Evolutionary conservation across 2,888 invertebrate genomes (phyloP).

Genomic region (Megaustenia siamemsis): DNA sequence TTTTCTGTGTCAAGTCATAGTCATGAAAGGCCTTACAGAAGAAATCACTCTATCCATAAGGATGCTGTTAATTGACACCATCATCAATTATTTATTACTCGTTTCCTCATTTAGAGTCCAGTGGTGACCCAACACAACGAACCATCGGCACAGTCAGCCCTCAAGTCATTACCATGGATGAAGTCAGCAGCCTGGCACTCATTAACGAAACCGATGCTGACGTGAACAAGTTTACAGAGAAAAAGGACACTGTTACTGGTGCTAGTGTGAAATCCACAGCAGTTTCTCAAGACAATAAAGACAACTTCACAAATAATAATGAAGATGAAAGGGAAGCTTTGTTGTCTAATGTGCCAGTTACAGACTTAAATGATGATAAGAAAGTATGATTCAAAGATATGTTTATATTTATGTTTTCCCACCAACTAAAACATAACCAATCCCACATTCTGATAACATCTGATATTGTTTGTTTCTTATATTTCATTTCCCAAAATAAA

Average conservation of each 20-base stretch:
- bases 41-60: too few relatives aligned
- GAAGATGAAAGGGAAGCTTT: neutral
- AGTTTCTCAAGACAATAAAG: neutral
- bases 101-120: neutral
- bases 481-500: too few relatives aligned
- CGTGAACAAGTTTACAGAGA: neutral
- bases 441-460: too few relatives aligned
- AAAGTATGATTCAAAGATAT: neutral
- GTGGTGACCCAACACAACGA: neutral
- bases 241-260: neutral
- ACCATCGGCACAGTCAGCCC: neutral
- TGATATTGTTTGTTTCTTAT: too few relatives aligned
- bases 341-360: neutral
- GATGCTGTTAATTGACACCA: too few relatives aligned
- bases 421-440: too few relatives aligned
- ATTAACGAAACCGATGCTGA: neutral
- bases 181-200: conserved; percentile 26
- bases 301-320: neutral
- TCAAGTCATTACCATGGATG: conserved; percentile 38
- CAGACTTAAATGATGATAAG: neutral
- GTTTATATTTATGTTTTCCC: too few relatives aligned
- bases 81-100: neutral
- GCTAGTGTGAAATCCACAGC: neutral
- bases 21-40: too few relatives aligned
- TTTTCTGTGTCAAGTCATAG: too few relatives aligned